Conservation (phyloP, 2,797 vertebrate species). For the Hapalemur alaotrensis region DNA sequence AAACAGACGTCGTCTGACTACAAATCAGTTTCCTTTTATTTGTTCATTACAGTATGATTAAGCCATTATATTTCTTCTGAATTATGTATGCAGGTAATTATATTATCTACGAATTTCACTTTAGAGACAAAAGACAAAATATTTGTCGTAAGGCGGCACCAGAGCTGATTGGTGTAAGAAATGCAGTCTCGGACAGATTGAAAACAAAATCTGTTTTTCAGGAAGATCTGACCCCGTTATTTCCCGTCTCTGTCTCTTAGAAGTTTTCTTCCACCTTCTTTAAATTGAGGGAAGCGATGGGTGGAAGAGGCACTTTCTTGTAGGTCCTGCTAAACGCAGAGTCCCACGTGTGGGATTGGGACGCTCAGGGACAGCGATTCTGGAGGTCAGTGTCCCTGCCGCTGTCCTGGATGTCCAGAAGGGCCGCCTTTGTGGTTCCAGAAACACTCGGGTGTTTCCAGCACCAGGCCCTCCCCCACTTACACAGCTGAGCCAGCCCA, state of each 20-base stretch:
- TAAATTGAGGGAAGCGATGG: not conserved
- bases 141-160: not conserved
- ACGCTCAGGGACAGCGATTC: fast-evolving
- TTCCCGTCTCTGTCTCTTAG: not conserved
- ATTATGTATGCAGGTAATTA: constrained; percentile 33
- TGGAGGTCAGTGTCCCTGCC: fast-evolving
- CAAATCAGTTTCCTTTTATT: not conserved
- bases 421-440: not conserved
- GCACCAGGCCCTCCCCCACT: fast-evolving
- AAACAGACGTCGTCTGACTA: not conserved
- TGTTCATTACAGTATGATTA: not conserved
- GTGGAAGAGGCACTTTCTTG: not conserved
- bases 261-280: not conserved
- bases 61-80: not conserved
- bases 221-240: not conserved
- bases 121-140: not conserved
- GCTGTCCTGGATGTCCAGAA: not conserved
- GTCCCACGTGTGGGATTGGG: fast-evolving
- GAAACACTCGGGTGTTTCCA: not conserved
- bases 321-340: not conserved
- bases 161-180: not conserved
- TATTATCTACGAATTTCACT: not conserved
- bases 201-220: not conserved
- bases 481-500: not conserved
- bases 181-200: not conserved